phyloP scores from a whole-genome alignment of 2,113 vertebrate species.

The Typhlomys cinereus region DNA sequence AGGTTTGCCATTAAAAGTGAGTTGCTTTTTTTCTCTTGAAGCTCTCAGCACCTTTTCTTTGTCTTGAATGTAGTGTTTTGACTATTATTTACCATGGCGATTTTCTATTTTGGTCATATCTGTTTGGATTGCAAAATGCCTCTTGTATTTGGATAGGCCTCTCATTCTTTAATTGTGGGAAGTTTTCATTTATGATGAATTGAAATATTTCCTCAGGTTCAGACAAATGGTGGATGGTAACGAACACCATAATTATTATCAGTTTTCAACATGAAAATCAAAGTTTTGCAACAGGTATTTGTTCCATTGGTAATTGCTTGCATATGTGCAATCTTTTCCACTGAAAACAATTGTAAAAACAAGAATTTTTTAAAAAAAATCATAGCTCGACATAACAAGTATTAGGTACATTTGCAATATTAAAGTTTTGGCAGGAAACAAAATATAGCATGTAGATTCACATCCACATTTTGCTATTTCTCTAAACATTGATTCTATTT shows the following conservation, averaged over 20 bases:
- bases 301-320: neutral
- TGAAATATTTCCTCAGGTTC: too few relatives aligned
- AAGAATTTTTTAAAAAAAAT: neutral
- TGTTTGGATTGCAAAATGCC: too few relatives aligned
- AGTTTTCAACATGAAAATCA: neutral
- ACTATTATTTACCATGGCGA: too few relatives aligned
- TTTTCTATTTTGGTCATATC: too few relatives aligned
- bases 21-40: too few relatives aligned
- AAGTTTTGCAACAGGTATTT: neutral
- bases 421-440: neutral
- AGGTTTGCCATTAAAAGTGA: too few relatives aligned
- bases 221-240: neutral
- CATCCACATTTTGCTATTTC: neutral
- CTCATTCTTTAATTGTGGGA: too few relatives aligned
- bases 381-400: neutral
- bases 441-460: neutral
- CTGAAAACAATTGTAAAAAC: neutral
- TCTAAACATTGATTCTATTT: neutral
- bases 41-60: too few relatives aligned
- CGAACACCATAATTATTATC: neutral
- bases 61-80: too few relatives aligned
- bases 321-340: neutral
- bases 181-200: too few relatives aligned
- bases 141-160: too few relatives aligned
- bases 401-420: neutral